These are phyloP conservation scores for Drosophila colorata DNA, from an alignment of 2,888 invertebrate species.

Conservation along the genomic window DNA sequence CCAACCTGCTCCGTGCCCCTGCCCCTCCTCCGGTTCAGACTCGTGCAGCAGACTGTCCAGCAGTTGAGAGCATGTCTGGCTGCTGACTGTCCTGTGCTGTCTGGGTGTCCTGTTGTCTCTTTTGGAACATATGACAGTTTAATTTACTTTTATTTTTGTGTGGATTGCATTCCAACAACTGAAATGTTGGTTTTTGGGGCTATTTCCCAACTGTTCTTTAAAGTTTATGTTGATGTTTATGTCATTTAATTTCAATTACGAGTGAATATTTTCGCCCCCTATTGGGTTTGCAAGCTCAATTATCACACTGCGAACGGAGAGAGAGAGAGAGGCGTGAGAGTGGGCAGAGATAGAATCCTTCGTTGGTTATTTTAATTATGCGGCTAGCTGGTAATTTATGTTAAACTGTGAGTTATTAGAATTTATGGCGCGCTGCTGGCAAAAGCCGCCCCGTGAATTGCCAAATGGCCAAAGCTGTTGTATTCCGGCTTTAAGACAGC, in stretches of 20 bases:
- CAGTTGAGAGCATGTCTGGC: constrained; percentile 36
- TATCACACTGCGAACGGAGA: constrained; percentile 17
- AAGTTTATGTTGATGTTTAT: constrained; percentile 74
- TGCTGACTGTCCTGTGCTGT: constrained; percentile 18
- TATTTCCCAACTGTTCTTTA: constrained; percentile 47
- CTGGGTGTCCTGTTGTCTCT: constrained; percentile 46
- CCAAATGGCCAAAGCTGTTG: constrained; percentile 20
- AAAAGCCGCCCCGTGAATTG: constrained; percentile 44
- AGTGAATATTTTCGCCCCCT: constrained; percentile 14
- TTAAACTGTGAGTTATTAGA: constrained; percentile 74
- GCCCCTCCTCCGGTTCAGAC: neutral
- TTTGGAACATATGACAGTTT: constrained; percentile 81
- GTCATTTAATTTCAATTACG: constrained; percentile 79
- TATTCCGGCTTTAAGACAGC: constrained; percentile 31
- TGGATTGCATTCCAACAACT: constrained; percentile 71
- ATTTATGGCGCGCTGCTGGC: constrained; percentile 64
- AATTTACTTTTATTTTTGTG: constrained; percentile 81
- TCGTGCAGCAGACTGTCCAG: constrained; percentile 15
- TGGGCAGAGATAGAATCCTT: constrained; percentile 6
- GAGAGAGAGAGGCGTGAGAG: neutral
- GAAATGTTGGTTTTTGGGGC: constrained; percentile 56
- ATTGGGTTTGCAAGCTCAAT: constrained; percentile 42
- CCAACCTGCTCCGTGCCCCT: neutral
- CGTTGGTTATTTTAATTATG: constrained; percentile 68
- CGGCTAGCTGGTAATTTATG: constrained; percentile 71